Evolutionary conservation across 2,113 vertebrate genomes (phyloP).

Genomic region (Artemisiospiza belli): DNA sequence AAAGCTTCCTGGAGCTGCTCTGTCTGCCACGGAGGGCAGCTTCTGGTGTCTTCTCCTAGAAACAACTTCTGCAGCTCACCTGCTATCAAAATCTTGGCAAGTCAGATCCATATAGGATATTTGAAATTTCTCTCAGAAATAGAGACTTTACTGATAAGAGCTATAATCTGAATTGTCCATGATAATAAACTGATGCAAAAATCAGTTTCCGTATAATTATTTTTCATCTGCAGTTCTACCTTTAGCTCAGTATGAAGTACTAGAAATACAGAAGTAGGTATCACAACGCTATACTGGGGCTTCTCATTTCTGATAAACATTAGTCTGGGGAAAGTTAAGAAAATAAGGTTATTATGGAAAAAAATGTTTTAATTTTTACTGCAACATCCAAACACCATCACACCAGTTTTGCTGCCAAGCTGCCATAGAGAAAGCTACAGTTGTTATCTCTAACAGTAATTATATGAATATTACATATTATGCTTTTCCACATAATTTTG

Average conservation of each 20-base stretch:
- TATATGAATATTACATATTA: neutral
- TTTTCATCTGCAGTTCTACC: neutral
- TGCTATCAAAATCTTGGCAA: neutral
- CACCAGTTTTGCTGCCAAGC: neutral
- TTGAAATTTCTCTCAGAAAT: neutral
- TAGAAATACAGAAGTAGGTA: neutral
- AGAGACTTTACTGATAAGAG: neutral
- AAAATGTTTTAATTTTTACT: neutral
- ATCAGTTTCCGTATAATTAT: neutral
- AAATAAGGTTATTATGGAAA: neutral
- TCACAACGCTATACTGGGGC: neutral
- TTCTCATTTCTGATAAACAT: neutral
- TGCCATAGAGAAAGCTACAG: neutral
- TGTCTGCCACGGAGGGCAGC: accelerated
- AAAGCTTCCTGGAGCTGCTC: neutral
- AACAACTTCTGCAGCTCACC: neutral
- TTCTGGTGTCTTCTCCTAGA: neutral
- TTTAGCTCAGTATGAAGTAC: neutral
- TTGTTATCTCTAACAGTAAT: neutral
- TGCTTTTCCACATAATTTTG: neutral
- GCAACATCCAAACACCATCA: neutral
- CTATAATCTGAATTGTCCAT: neutral
- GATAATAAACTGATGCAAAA: neutral
- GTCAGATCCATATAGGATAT: neutral
- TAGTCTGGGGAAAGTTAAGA: neutral